Evolutionary conservation across 1,140 invertebrate species (phyloP).

Genomic region (Dufourea novaeangliae): DNA sequence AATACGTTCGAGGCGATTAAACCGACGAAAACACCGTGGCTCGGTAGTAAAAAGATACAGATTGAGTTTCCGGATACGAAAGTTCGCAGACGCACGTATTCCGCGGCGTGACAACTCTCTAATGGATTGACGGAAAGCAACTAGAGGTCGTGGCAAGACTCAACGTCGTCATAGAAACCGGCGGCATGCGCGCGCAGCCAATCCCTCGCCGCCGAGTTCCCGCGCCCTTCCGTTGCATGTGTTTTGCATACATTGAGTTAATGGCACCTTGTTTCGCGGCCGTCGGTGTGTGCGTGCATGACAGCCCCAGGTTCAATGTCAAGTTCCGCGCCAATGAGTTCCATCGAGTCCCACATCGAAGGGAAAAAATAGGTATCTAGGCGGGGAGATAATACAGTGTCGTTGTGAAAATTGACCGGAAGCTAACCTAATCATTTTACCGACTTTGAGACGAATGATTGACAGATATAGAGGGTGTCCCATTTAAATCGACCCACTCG

Average conservation of each 20-base stretch:
- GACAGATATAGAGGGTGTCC: too few relatives aligned
- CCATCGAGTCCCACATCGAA: too few relatives aligned
- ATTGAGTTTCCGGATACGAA: slow-evolving; percentile 16
- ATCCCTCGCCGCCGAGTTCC: not conserved
- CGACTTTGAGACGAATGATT: too few relatives aligned
- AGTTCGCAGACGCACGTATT: slow-evolving; percentile 26
- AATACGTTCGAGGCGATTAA: too few relatives aligned
- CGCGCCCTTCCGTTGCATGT: slow-evolving; percentile 8
- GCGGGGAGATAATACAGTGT: too few relatives aligned
- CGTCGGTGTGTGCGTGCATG: not conserved
- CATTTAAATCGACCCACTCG: too few relatives aligned
- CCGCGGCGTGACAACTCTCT: slow-evolving; percentile 48
- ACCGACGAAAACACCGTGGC: too few relatives aligned
- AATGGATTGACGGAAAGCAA: slow-evolving; percentile 57
- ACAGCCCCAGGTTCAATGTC: slow-evolving; percentile 62
- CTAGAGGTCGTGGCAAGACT: slow-evolving; percentile 63
- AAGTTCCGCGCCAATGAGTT: slow-evolving; percentile 40
- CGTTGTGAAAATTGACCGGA: too few relatives aligned
- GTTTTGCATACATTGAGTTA: slow-evolving; percentile 52
- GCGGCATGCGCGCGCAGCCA: slow-evolving; percentile 53
- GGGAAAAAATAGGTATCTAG: too few relatives aligned
- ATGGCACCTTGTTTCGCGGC: not conserved
- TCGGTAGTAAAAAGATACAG: too few relatives aligned
- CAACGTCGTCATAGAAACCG: slow-evolving; percentile 54
- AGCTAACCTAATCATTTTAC: too few relatives aligned